These are phyloP conservation scores for Lithophane leautieri DNA, from an alignment of 2,888 invertebrate genomes.

Conservation along the genomic window DNA sequence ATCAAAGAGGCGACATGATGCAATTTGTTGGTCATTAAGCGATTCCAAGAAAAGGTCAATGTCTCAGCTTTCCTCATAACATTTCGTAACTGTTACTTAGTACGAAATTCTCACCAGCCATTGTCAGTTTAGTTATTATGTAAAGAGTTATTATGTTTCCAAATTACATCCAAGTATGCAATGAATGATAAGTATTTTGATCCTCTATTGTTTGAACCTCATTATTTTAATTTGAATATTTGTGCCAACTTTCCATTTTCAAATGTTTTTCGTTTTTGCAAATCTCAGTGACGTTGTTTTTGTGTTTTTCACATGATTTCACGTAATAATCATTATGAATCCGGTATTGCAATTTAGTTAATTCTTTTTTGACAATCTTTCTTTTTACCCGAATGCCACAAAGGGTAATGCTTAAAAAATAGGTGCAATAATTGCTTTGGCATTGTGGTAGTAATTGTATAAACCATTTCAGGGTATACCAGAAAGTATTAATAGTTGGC, in stretches of 20 bases:
- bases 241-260: constrained; percentile 57
- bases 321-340: background rate
- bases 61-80: constrained; percentile 67
- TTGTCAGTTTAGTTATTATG: constrained; percentile 63
- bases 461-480: constrained; percentile 4
- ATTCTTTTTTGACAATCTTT: background rate
- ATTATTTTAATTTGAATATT: constrained; percentile 46
- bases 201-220: constrained; percentile 58
- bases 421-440: no score
- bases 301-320: constrained; percentile 6
- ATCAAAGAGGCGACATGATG: constrained; percentile 25
- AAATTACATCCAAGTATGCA: constrained; percentile 55
- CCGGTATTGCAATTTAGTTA: background rate
- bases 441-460: constrained; percentile 5
- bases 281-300: background rate
- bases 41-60: constrained; percentile 67
- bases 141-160: constrained; percentile 57
- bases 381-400: background rate
- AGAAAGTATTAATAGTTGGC: constrained; percentile 46
- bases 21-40: constrained; percentile 44
- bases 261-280: constrained; percentile 32
- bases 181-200: constrained; percentile 54
- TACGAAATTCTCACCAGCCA: constrained; percentile 64
- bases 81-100: constrained; percentile 64
- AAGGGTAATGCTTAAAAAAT: background rate